Percentiles rank a stretch among this genome's conserved stretches.
Conservation (phyloP, 2,888 invertebrate genomes). For the Oscheius sp. region DNA sequence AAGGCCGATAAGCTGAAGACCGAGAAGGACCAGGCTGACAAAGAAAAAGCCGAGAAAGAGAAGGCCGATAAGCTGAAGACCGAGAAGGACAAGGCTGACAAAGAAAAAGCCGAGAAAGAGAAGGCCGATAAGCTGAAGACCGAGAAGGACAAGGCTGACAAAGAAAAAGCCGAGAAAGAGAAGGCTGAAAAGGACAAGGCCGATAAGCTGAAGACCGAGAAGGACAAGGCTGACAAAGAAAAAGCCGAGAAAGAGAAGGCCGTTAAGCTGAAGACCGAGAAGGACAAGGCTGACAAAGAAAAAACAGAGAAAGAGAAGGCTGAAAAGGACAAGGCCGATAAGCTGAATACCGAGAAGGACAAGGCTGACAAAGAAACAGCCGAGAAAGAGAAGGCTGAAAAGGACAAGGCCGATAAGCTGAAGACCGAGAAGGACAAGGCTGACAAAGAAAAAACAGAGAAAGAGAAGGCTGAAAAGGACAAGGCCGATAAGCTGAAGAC, state of each 20-base stretch:
- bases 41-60: conserved; percentile 2
- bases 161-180: conserved; percentile 3
- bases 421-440: conserved; percentile 13
- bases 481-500: conserved; percentile 7
- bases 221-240: conserved; percentile 1
- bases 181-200: conserved; percentile 14
- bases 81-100: not conserved
- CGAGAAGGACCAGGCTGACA: conserved; percentile 14
- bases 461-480: conserved; percentile 6
- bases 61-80: not conserved
- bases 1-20: conserved; percentile 1
- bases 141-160: conserved; percentile 12
- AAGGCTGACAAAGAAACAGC: not conserved
- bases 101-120: conserved; percentile 8
- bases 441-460: conserved; percentile 8
- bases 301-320: not conserved
- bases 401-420: conserved; percentile 2
- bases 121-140: not conserved
- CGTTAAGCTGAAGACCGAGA: not conserved
- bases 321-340: conserved; percentile 1
- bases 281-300: not conserved
- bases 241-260: not conserved
- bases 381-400: not conserved
- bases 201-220: not conserved
- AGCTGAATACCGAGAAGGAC: not conserved